Percentiles rank a stretch among this genome's conserved stretches.
These are phyloP conservation scores for Hystrix cristata DNA, from an alignment of 2,113 vertebrate species.

Conservation along the genomic window DNA sequence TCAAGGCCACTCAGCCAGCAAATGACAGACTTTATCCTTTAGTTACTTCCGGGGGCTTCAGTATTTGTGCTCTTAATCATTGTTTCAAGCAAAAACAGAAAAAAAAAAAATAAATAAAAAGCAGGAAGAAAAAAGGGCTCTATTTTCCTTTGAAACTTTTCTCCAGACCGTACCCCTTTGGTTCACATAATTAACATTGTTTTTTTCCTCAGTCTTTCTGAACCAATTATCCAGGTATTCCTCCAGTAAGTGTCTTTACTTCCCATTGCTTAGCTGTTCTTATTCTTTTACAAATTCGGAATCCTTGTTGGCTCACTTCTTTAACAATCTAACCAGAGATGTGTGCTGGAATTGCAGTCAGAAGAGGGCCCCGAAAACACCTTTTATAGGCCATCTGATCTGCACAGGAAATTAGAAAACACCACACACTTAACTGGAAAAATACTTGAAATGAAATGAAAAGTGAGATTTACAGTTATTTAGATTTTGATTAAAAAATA, in stretches of 20 bases:
- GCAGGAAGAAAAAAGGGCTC: not conserved
- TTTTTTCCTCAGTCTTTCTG: constrained; percentile 30
- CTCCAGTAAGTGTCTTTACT: constrained; percentile 52
- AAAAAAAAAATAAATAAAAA: not conserved
- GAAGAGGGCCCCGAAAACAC: constrained; percentile 57
- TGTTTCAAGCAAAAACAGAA: constrained; percentile 11
- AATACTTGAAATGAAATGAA: constrained; percentile 85
- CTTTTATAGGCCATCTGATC: constrained; percentile 76
- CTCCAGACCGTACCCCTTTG: not conserved
- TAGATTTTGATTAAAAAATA: constrained; percentile 87
- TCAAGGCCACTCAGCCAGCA: not conserved
- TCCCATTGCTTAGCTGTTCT: constrained; percentile 39
- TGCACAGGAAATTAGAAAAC: constrained; percentile 83
- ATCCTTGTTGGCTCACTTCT: constrained; percentile 71
- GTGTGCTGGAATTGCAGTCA: constrained; percentile 62
- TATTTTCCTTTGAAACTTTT: constrained; percentile 37
- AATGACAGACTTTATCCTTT: not conserved
- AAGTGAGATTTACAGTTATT: constrained; percentile 85
- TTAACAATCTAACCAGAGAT: constrained; percentile 64
- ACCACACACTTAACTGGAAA: constrained; percentile 85
- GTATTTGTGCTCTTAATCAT: not conserved
- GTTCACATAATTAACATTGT: constrained; percentile 31
- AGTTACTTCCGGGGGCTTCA: not conserved
- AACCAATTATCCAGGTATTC: constrained; percentile 43
- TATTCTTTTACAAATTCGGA: constrained; percentile 61